These are phyloP conservation scores for Pteromalus puparum DNA, from an alignment of 1,140 invertebrate species.

Conservation along the genomic window DNA sequence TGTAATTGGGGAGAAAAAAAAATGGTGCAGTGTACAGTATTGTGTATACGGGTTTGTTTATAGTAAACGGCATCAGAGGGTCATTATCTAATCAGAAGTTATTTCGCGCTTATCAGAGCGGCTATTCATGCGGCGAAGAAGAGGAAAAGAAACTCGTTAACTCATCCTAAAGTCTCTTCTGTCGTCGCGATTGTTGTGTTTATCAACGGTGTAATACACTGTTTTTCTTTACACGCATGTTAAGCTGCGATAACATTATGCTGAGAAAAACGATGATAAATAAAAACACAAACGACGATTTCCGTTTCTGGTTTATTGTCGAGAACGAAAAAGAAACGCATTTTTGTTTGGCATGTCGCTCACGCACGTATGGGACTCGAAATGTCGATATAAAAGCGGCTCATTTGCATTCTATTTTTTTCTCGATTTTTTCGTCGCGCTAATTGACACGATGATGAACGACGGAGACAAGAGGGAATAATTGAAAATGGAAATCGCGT, in stretches of 20 bases:
- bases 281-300: not conserved
- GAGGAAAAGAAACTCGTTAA: not conserved
- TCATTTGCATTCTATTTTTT: too few species aligned
- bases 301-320: slow-evolving; percentile 8
- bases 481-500: not conserved
- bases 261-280: not conserved
- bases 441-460: not conserved
- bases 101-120: not conserved
- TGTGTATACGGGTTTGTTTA: slow-evolving; percentile 4
- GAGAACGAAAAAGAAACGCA: not conserved
- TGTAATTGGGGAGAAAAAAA: slow-evolving; percentile 2
- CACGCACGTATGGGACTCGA: not conserved
- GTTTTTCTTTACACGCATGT: too few species aligned
- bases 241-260: not conserved
- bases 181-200: too few species aligned
- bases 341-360: not conserved
- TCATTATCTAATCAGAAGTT: slow-evolving; percentile 6
- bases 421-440: too few species aligned
- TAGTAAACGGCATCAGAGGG: not conserved
- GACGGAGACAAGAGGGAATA: not conserved
- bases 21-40: not conserved
- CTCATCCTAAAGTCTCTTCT: not conserved
- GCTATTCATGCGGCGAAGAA: too few species aligned
- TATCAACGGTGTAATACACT: too few species aligned
- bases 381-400: not conserved